Base-by-base conservation (phyloP, 2,113 vertebrate species). In the Gnathonemus longibarbis region DNA sequence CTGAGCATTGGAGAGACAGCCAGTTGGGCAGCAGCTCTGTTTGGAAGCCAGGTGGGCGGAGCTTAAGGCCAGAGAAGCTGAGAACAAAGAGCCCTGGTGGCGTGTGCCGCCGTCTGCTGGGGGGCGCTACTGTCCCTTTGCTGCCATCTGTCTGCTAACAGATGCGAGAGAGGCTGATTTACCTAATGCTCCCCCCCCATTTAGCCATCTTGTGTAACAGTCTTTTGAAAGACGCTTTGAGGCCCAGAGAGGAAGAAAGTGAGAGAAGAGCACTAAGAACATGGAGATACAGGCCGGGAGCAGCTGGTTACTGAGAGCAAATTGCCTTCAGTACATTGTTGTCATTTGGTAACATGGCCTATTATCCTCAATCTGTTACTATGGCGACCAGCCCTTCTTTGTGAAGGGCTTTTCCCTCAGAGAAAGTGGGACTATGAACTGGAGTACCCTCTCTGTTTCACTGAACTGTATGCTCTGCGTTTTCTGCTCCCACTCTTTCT, bases 311-410 rank as follows among this genome's bases (percentile, higher is more conserved):
- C 80, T 45, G 58, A 52, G 42, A 42, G n/a, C 62, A 13, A 13
- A 74, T 50, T 89, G 74, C 10, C 45, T 88, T 58, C 46, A n/a
- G 85, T 91, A 87, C 74, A 58, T 45, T 92, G 70, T 74, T 70
- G 62, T 70, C 62, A 70, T 85, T 85, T 92, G 91, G 90, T 92
- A 92, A 90, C 92, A 50, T 58, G 80, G 53, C 27, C 84, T 83
- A 90, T 42, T 46, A 92, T 93, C 92, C 35, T 92, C 90, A 90
- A 91, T 88, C 21, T 90, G 94, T 95, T 94, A 92, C 94, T 91
- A 90, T 58, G 93, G 93, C 52, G 93, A 94, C 92, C 49, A 46
- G 56, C 90, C 46, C 90, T 92, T 93, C 83, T 88, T 92, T 88
- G 11, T 90, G 88, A 88, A 89, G 80, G 90, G 80, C 91, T 85